phyloP scores from a whole-genome alignment of 2,888 invertebrate species.

The Rhyacophila evoluta region DNA sequence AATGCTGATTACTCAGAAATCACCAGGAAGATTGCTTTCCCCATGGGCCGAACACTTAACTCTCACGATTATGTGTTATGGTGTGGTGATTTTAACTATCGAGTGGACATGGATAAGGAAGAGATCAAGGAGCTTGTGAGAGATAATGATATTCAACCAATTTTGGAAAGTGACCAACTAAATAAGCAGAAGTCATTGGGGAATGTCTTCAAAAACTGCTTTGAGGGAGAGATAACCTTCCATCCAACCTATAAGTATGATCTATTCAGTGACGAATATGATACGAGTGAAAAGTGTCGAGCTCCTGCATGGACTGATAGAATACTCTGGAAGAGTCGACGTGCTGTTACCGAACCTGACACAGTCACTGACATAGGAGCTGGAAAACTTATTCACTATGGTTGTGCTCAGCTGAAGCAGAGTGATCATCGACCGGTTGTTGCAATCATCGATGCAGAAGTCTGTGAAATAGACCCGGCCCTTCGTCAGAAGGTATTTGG shows the following conservation, averaged over 20 bases:
- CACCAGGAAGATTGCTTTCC: conserved; percentile 88
- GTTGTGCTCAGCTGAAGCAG: conserved; percentile 94
- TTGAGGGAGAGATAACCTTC: conserved; percentile 92
- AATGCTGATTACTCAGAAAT: conserved; percentile 98
- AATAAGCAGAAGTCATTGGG: conserved; percentile 83
- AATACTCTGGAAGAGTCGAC: conserved; percentile 91
- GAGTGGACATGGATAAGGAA: conserved; percentile 95
- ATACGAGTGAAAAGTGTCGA: conserved; percentile 97
- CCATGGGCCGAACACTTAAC: conserved; percentile 91
- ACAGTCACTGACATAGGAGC: conserved; percentile 76
- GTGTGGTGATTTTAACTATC: conserved; percentile 99
- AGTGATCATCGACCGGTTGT: conserved; percentile 98
- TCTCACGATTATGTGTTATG: conserved; percentile 99
- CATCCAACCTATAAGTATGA: conserved; percentile 99
- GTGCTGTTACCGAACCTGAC: conserved; percentile 79
- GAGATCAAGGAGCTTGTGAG: conserved; percentile 88
- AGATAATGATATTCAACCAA: conserved; percentile 78
- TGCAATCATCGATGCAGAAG: conserved; percentile 90
- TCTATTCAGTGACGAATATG: conserved; percentile 97
- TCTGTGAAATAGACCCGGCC: conserved; percentile 81
- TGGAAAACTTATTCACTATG: conserved; percentile 89
- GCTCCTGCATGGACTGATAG: conserved; percentile 99
- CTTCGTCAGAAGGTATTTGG: conserved; percentile 85
- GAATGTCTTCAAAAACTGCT: conserved; percentile 91
- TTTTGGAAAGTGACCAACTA: conserved; percentile 91